A percentile compares a stretch with the other conserved stretches of the same genome.
phyloP scores from a whole-genome alignment of 1,140 invertebrate species.

The Drosophila serrata region DNA sequence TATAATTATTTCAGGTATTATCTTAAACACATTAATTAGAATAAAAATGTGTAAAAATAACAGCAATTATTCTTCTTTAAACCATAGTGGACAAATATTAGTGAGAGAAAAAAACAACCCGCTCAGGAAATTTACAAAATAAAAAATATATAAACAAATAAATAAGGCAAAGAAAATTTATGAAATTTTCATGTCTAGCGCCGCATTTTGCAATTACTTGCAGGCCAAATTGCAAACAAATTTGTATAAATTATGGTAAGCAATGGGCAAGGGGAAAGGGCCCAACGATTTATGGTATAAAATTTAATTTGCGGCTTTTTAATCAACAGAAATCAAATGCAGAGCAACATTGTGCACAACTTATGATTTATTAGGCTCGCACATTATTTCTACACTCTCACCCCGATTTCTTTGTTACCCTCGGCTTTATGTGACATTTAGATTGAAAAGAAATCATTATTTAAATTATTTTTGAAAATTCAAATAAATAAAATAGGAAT shows the following conservation, averaged over 20 bases:
- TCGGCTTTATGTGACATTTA: not conserved
- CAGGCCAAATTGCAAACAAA: conserved; percentile 43
- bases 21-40: not conserved
- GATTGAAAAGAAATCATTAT: not conserved
- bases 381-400: conserved; percentile 9
- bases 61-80: not conserved
- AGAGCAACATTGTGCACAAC: conserved; percentile 36
- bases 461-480: no score
- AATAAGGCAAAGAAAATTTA: conserved; percentile 21
- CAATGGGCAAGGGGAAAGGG: conserved; percentile 3
- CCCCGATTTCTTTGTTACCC: not conserved
- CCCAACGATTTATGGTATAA: conserved; percentile 35
- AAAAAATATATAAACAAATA: conserved; percentile 5
- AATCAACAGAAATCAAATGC: conserved; percentile 59
- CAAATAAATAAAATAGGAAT: no score
- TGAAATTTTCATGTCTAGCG: conserved; percentile 1
- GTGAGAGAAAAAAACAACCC: not conserved
- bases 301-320: conserved; percentile 63
- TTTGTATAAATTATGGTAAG: conserved; percentile 43
- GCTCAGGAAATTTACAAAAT: not conserved
- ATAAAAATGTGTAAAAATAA: not conserved
- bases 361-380: conserved; percentile 48
- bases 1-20: not conserved
- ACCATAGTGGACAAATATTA: not conserved
- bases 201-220: conserved; percentile 43